Evolutionary conservation across 2,797 vertebrate species (phyloP).

Genomic region (Peromyscus aztecus): DNA sequence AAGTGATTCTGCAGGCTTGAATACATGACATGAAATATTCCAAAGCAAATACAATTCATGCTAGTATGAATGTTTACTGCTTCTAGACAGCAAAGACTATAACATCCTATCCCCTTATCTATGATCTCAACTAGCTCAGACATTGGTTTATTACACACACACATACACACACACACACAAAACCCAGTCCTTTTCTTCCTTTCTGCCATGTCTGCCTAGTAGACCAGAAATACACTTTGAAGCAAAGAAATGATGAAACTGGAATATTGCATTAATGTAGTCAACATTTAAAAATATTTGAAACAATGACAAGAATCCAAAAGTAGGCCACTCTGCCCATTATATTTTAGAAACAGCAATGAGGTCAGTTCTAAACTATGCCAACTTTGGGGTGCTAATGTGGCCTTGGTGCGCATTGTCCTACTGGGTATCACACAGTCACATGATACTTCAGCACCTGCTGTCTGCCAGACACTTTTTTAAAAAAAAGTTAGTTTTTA

Average conservation of each 20-base stretch:
- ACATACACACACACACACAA: not conserved
- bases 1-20: not conserved
- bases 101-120: not conserved
- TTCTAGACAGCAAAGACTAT: not conserved
- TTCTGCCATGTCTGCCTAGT: not conserved
- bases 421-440: not conserved
- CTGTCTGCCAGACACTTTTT: not conserved
- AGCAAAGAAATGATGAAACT: not conserved
- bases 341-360: constrained; percentile 55
- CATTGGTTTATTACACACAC: not conserved
- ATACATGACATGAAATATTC: not conserved
- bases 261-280: not conserved
- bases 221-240: not conserved
- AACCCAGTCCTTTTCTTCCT: not conserved
- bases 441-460: not conserved
- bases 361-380: constrained; percentile 39
- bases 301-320: constrained; percentile 10
- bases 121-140: not conserved
- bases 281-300: not conserved
- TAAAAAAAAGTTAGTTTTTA: not conserved
- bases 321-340: constrained; percentile 46
- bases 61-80: not conserved
- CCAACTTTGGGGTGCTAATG: not conserved
- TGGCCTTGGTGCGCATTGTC: not conserved
- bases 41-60: not conserved